A percentile compares a stretch with the other conserved stretches of the same genome.
phyloP scores from a whole-genome alignment of 2,113 vertebrate species.

The Pygoscelis antarcticus region DNA sequence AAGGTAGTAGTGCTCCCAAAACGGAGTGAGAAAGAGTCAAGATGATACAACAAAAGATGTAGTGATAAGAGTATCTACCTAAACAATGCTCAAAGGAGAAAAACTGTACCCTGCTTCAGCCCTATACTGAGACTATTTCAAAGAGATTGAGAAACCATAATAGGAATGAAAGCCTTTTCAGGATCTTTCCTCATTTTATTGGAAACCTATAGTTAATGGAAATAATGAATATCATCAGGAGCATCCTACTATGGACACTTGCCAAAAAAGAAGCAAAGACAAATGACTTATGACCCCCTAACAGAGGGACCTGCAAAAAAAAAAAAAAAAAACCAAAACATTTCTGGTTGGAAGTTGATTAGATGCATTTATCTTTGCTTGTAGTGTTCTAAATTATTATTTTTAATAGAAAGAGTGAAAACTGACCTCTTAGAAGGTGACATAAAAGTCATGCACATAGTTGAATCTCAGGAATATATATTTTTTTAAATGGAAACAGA shows the following conservation, averaged over 20 bases:
- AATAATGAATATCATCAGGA: not conserved
- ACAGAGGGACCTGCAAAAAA: not conserved
- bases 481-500: not conserved
- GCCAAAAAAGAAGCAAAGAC: not conserved
- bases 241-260: not conserved
- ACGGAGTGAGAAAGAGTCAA: not conserved
- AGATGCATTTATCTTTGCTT: not conserved
- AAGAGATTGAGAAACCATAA: not conserved
- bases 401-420: not conserved
- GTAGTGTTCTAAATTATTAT: not conserved
- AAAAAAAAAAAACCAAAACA: not conserved
- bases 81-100: not conserved
- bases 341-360: not conserved
- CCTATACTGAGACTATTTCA: not conserved
- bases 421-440: not conserved
- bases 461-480: not conserved
- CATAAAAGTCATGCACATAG: not conserved
- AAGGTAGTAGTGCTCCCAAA: not conserved
- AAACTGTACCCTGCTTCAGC: not conserved
- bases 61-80: not conserved
- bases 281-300: not conserved
- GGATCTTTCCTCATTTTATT: not conserved
- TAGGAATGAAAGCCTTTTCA: not conserved
- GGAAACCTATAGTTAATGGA: not conserved
- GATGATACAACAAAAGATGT: accelerated